These are phyloP conservation scores for Elymnias hypermnestra DNA, from an alignment of 1,140 invertebrate genomes.

Conservation along the genomic window DNA sequence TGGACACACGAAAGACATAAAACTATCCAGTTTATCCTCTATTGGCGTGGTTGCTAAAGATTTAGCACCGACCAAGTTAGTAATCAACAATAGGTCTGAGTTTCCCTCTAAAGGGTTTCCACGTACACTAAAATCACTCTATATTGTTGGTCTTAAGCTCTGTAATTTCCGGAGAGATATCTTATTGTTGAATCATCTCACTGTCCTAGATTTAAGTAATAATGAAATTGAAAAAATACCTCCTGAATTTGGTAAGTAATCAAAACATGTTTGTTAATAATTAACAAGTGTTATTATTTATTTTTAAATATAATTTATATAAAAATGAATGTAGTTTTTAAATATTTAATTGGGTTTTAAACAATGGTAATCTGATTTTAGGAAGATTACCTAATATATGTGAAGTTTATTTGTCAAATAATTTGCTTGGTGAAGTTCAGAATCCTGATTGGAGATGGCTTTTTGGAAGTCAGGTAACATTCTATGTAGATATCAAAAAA, in stretches of 20 bases:
- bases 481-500: no score
- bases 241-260: conserved; percentile 80
- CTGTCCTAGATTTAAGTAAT: conserved; percentile 83
- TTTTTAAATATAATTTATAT: no score
- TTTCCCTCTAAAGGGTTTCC: conserved; percentile 84
- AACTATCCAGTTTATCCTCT: conserved; percentile 61
- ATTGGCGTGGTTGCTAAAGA: conserved; percentile 75
- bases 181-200: conserved; percentile 79
- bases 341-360: background rate
- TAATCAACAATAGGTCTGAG: conserved; percentile 78
- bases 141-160: conserved; percentile 78
- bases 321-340: background rate
- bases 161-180: conserved; percentile 82
- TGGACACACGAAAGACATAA: conserved; percentile 72
- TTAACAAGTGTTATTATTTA: no score
- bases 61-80: conserved; percentile 77
- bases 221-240: conserved; percentile 87
- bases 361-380: conserved; percentile 24
- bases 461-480: conserved; percentile 69
- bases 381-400: conserved; percentile 78
- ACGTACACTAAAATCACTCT: conserved; percentile 77
- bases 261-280: no score
- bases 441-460: conserved; percentile 81
- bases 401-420: conserved; percentile 83
- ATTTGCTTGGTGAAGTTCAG: conserved; percentile 78